Percentiles rank a stretch among this genome's conserved stretches.
phyloP scores from a whole-genome alignment of 2,888 invertebrate species.

The Ligdia adustata region DNA sequence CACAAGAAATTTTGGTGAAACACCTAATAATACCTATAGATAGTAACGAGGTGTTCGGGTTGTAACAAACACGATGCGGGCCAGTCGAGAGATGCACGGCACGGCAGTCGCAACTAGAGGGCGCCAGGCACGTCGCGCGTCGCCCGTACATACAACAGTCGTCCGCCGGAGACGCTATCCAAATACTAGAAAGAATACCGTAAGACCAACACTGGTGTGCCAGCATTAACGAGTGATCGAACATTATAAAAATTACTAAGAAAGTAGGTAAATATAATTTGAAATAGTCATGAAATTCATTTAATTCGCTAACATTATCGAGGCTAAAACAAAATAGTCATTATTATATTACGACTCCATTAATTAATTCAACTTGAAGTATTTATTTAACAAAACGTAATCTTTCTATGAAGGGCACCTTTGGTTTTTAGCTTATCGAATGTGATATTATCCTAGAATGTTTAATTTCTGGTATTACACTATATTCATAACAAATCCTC shows the following conservation, averaged over 20 bases:
- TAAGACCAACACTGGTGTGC: conserved; percentile 82
- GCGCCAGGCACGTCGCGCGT: conserved; percentile 31
- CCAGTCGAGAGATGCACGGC: conserved; percentile 49
- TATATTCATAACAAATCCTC: conserved; percentile 78
- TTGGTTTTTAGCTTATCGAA: conserved; percentile 92
- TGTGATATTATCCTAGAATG: conserved; percentile 82
- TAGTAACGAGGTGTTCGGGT: conserved; percentile 39
- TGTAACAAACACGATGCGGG: conserved; percentile 45
- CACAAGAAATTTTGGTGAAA: conserved; percentile 74
- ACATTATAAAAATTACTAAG: conserved; percentile 79
- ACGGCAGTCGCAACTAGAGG: conserved; percentile 20
- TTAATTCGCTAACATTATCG: conserved; percentile 79
- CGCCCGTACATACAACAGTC: not conserved
- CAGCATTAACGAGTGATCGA: conserved; percentile 82
- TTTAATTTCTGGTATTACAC: conserved; percentile 79
- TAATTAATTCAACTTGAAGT: conserved; percentile 82
- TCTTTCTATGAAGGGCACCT: conserved; percentile 90
- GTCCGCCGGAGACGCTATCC: conserved; percentile 30
- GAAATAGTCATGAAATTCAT: conserved; percentile 81
- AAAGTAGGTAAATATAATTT: conserved; percentile 84
- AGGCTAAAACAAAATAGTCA: conserved; percentile 80
- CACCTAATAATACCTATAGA: conserved; percentile 44
- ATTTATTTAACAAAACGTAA: conserved; percentile 83
- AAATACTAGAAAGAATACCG: conserved; percentile 67
- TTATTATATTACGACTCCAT: conserved; percentile 79